Evolutionary conservation across 2,797 vertebrate species (phyloP).

Genomic region (Amazona ochrocephala): DNA sequence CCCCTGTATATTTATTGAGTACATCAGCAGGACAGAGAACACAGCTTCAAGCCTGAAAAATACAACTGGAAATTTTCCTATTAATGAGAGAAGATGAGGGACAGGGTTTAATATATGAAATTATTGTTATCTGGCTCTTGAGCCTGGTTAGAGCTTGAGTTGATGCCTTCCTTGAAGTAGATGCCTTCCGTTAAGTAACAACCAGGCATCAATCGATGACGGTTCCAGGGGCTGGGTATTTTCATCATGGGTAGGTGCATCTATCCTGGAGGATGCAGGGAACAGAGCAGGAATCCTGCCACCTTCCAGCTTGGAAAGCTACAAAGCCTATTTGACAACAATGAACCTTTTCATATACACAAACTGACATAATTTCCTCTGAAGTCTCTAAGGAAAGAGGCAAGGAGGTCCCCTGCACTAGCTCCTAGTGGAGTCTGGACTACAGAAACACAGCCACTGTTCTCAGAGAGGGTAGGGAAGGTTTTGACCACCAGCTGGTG

Average conservation of each 20-base stretch:
- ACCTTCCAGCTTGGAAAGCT: not conserved
- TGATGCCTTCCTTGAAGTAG: not conserved
- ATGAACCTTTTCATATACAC: not conserved
- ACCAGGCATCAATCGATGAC: not conserved
- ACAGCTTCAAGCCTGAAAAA: not conserved
- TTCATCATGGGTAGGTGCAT: not conserved
- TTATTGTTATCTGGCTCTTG: not conserved
- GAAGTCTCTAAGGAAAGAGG: not conserved
- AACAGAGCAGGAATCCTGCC: not conserved
- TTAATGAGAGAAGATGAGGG: not conserved
- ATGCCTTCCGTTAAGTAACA: not conserved
- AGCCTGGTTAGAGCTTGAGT: not conserved
- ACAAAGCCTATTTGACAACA: rapidly evolving
- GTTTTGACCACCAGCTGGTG: not conserved
- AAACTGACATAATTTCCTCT: not conserved
- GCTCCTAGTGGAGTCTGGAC: not conserved
- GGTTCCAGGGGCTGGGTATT: not conserved
- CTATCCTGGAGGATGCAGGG: not conserved
- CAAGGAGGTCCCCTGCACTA: not conserved
- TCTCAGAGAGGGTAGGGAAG: not conserved
- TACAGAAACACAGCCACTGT: not conserved
- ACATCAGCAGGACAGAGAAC: not conserved
- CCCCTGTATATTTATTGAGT: not conserved
- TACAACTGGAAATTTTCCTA: not conserved
- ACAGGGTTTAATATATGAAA: not conserved